These are phyloP conservation scores for Zaprionus inermis DNA, from an alignment of 1,140 invertebrate species.

Conservation along the genomic window DNA sequence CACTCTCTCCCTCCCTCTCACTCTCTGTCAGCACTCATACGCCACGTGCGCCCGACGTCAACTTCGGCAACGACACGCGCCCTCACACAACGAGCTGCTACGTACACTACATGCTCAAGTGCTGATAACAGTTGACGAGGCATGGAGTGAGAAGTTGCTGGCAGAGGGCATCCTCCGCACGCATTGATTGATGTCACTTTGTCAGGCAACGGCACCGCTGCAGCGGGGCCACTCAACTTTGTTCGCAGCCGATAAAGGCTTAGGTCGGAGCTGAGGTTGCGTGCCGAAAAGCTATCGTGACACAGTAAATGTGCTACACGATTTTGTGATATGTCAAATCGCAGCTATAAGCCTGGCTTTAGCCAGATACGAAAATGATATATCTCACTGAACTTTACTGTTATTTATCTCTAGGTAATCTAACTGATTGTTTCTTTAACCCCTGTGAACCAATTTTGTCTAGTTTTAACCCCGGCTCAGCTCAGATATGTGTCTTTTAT, in stretches of 20 bases:
- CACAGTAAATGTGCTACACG: conserved; percentile 3
- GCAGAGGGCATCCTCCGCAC: conserved; percentile 34
- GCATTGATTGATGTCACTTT: conserved; percentile 80
- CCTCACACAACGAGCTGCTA: conserved; percentile 61
- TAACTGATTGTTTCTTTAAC: neutral
- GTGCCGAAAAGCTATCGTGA: conserved; percentile 3
- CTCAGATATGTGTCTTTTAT: no score
- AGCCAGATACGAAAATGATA: neutral
- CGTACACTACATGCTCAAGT: conserved; percentile 46
- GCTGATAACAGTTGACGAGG: conserved; percentile 58
- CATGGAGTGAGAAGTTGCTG: neutral
- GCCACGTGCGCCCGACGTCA: conserved; percentile 61
- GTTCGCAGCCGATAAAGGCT: conserved; percentile 30
- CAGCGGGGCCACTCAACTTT: conserved; percentile 52
- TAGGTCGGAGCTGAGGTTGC: conserved; percentile 2
- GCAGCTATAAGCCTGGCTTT: neutral
- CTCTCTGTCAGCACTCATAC: conserved; percentile 63
- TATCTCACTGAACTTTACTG: neutral
- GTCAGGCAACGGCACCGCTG: conserved; percentile 33
- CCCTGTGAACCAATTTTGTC: neutral
- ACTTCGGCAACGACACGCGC: conserved; percentile 11
- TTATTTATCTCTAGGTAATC: neutral
- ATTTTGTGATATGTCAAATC: neutral
- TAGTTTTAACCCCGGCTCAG: neutral
- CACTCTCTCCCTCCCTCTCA: neutral